Percentiles rank a stretch among this genome's conserved stretches.
These are phyloP conservation scores for Megalops cyprinoides DNA, from an alignment of 2,797 vertebrate species.

Conservation along the genomic window DNA sequence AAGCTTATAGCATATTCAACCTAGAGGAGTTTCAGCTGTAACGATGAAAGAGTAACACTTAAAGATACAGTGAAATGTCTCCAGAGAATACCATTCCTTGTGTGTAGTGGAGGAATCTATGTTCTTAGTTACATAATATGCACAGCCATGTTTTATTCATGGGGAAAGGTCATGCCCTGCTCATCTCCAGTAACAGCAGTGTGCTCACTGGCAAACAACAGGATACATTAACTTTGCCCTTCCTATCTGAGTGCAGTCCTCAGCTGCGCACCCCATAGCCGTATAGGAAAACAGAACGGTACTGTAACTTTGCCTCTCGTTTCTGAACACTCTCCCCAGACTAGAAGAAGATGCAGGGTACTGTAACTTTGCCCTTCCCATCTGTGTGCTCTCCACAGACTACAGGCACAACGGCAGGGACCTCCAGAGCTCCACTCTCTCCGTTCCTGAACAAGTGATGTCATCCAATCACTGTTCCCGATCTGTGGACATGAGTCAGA, in stretches of 20 bases:
- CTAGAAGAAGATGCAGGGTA: no score
- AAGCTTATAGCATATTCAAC: no score
- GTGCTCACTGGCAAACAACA: no score
- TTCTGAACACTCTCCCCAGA: no score
- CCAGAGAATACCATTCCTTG: not conserved
- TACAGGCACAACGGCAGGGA: constrained; percentile 91
- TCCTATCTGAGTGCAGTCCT: no score
- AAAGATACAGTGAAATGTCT: not conserved
- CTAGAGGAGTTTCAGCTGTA: not conserved
- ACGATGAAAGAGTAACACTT: not conserved
- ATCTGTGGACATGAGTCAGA: constrained; percentile 88
- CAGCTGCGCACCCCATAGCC: no score
- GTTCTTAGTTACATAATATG: not conserved
- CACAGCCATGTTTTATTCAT: not conserved
- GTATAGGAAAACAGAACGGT: no score
- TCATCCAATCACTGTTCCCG: constrained; percentile 96
- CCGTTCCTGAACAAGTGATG: constrained; percentile 98
- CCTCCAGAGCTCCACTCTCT: constrained; percentile 96
- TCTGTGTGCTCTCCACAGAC: constrained; percentile 72
- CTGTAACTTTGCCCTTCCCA: no score
- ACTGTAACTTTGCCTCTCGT: no score
- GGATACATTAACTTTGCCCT: no score
- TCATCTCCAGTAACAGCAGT: no score
- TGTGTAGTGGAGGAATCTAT: not conserved
- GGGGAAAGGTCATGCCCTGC: not conserved